Base-by-base conservation (phyloP, 2,888 invertebrate genomes). In the Scelioninae gen. 2 region DNA sequence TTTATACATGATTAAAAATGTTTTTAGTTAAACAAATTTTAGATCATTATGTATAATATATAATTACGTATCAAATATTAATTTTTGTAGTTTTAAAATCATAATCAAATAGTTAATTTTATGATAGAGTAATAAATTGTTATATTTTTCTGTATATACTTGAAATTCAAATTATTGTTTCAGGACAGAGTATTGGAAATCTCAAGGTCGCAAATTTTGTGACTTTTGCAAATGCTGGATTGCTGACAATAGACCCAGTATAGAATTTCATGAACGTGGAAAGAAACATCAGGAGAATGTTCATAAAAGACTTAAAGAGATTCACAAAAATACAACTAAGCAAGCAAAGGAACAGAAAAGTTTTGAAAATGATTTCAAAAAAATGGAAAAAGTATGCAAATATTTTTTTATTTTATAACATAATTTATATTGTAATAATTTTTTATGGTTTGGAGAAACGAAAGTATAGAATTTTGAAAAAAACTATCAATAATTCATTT, bases 191-290 rank as follows among this genome's bases (percentile, higher is more conserved):
- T 96, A 94, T 85, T 98, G 98, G 98, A 96, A 96, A 86, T 98
- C 98, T 18, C 94, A 96, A 82, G 95, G 95, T 0, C 91, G 95
- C 74, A 97, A 98, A 86, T 97, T 93, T 86, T 98, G 98, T 84
- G 97, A 98, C 79, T 96, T 96, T 87, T 98, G 98, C 88, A 97
- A 98, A 87, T 97, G 97, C 84, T 98, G 98, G 98, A 94, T 97
- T 81, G 95, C 97, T 60, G 97, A 98, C 86, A 98, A 98, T 85
- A 96, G 96, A 90, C 94, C 96, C 58, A 97, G 97, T 82, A 90
- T 96, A 81, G 94, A 96, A 75, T 97, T 96, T 83, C 97, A 98
- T 85, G 97, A 97, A 87, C 93, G 92, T 87, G 97, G 97, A 4
- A 94, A 94, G 83, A 89, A 94, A 25, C 97, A 98, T 86, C 94